These are phyloP conservation scores for Saccopteryx leptura DNA, from an alignment of 2,113 vertebrate genomes.

Conservation along the genomic window DNA sequence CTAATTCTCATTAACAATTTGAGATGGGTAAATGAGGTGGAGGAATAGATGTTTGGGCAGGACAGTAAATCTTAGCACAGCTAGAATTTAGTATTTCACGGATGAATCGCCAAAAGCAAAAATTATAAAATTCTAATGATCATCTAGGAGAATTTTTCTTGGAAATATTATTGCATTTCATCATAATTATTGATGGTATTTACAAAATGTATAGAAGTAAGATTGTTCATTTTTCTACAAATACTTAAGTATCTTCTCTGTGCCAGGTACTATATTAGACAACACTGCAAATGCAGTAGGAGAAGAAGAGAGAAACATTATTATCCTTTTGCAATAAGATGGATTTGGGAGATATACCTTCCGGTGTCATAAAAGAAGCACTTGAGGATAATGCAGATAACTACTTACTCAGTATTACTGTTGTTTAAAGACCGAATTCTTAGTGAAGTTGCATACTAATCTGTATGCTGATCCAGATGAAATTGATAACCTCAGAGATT, in stretches of 20 bases:
- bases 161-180: slow-evolving; percentile 27
- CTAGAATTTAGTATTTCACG: slow-evolving; percentile 17
- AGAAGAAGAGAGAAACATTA: slow-evolving; percentile 11
- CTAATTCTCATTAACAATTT: slow-evolving; percentile 23
- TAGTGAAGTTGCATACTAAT: not conserved
- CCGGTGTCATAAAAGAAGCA: not conserved
- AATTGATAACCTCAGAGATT: not conserved
- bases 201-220: slow-evolving; percentile 3
- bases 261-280: not conserved
- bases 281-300: slow-evolving; percentile 7
- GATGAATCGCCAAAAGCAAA: slow-evolving; percentile 30
- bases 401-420: slow-evolving; percentile 7
- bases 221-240: slow-evolving; percentile 29
- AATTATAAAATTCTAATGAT: not conserved
- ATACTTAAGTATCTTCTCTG: slow-evolving; percentile 42
- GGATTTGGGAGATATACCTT: not conserved
- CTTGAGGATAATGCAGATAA: not conserved
- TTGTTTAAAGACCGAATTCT: not conserved
- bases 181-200: slow-evolving; percentile 45
- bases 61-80: not conserved
- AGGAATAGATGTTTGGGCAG: not conserved
- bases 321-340: not conserved
- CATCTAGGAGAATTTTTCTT: not conserved
- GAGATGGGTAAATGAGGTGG: not conserved
- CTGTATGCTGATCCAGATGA: not conserved